Conservation (phyloP, 92 coral and sea anemone genomes). For the Zoanthus solanderi region DNA sequence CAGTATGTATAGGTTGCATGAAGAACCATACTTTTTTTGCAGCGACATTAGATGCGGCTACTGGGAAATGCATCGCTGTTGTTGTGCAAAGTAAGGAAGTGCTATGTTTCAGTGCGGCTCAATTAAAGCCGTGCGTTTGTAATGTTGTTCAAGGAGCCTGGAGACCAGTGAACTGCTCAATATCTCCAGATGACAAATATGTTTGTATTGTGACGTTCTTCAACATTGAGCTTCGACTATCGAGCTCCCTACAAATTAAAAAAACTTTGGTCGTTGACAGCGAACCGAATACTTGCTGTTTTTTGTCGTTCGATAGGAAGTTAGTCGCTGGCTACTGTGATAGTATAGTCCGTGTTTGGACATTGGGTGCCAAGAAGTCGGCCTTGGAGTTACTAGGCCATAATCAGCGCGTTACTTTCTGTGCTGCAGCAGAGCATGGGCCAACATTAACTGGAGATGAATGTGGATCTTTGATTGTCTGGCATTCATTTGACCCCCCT, state of each 20-base stretch:
- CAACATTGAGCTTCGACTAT: conserved; percentile 22
- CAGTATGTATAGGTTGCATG: conserved; percentile 30
- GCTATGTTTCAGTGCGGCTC: neutral
- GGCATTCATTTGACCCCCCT: conserved; percentile 31
- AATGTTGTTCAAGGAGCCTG: conserved; percentile 3
- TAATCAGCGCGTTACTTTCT: conserved; percentile 12
- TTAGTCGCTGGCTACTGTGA: conserved; percentile 30
- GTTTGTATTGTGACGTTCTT: conserved; percentile 8
- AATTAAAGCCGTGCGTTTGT: neutral
- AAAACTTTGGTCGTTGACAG: conserved; percentile 18
- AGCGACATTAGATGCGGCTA: conserved; percentile 23
- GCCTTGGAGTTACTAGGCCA: neutral
- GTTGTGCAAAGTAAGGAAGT: neutral
- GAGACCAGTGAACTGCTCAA: neutral
- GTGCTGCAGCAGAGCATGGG: neutral
- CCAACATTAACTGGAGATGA: conserved; percentile 23
- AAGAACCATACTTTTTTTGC: neutral
- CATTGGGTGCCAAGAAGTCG: neutral
- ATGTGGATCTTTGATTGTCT: conserved; percentile 35
- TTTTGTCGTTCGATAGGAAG: neutral
- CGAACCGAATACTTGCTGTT: conserved; percentile 15
- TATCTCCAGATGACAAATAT: conserved; percentile 36
- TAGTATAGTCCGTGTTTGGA: conserved; percentile 29
- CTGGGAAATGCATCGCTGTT: conserved; percentile 15
- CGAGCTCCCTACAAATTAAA: conserved; percentile 15